Evolutionary conservation across 2,888 invertebrate genomes (phyloP).

Genomic region (Cabera pusaria): DNA sequence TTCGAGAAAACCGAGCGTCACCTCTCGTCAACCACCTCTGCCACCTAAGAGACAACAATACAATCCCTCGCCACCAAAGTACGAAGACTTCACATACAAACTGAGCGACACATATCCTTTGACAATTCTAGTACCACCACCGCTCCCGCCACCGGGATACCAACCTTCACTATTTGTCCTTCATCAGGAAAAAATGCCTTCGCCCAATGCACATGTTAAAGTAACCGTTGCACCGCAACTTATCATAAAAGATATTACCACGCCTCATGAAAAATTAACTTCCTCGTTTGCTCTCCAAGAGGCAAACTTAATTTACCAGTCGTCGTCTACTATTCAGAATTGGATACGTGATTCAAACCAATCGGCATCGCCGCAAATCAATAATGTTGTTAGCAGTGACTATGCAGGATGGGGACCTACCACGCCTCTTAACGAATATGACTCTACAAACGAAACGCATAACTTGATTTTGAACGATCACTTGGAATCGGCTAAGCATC

Average conservation of each 20-base stretch:
- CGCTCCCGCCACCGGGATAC: conserved; percentile 77
- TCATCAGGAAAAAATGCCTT: conserved; percentile 48
- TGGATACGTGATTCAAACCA: conserved; percentile 64
- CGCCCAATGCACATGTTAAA: conserved; percentile 41
- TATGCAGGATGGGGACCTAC: conserved; percentile 80
- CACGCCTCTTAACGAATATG: conserved; percentile 59
- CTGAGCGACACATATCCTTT: conserved; percentile 82
- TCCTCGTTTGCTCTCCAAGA: conserved; percentile 83
- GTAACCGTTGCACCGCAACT: conserved; percentile 43
- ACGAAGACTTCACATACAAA: conserved; percentile 80
- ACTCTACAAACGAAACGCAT: conserved; percentile 59
- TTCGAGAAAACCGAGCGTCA: conserved; percentile 86
- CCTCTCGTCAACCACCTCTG: conserved; percentile 66
- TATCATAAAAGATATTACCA: conserved; percentile 43
- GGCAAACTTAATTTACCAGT: conserved; percentile 86
- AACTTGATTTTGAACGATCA: conserved; percentile 65
- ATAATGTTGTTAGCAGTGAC: conserved; percentile 66
- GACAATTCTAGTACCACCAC: conserved; percentile 88
- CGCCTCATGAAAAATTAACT: conserved; percentile 44
- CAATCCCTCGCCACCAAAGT: conserved; percentile 56
- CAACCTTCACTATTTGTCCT: conserved; percentile 59
- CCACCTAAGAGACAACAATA: conserved; percentile 45
- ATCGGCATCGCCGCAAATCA: conserved; percentile 47
- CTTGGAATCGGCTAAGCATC: conserved; percentile 48
- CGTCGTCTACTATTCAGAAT: conserved; percentile 79